Percentiles rank a stretch among this genome's conserved stretches.
Evolutionary conservation across 2,888 invertebrate genomes (phyloP).

Genomic region (Meteorus colon): DNA sequence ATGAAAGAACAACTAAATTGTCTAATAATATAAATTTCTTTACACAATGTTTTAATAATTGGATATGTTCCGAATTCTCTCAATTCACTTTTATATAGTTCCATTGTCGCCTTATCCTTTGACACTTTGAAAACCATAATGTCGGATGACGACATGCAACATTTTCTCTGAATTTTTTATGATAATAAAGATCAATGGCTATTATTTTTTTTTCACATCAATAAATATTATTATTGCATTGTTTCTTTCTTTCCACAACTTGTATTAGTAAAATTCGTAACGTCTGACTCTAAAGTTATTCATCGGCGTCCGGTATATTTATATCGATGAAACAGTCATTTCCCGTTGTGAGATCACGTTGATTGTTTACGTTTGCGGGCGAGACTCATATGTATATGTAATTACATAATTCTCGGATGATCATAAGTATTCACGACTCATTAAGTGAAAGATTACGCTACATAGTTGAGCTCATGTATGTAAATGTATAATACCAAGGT

Average conservation of each 20-base stretch:
- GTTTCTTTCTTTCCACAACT: background rate
- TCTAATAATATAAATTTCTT: too few species aligned
- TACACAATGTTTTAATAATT: too few species aligned
- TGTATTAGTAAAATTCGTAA: background rate
- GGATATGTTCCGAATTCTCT: too few species aligned
- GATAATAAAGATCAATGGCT: background rate
- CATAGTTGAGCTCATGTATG: too few species aligned
- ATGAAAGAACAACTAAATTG: too few species aligned
- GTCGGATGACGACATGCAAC: background rate
- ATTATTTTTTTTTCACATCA: background rate
- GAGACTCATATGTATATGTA: constrained; percentile 38
- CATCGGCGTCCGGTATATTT: constrained; percentile 55
- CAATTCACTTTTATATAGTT: too few species aligned
- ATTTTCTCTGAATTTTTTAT: background rate
- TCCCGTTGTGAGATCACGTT: constrained; percentile 61
- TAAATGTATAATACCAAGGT: background rate
- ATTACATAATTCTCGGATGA: constrained; percentile 37
- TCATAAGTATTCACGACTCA: too few species aligned
- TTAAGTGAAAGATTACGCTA: too few species aligned
- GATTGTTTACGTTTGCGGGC: constrained; percentile 45
- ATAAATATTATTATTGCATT: constrained; percentile 8
- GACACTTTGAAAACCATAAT: background rate
- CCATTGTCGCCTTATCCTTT: background rate
- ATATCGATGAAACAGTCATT: constrained; percentile 63
- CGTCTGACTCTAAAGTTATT: background rate